Base-by-base conservation (phyloP, 1,140 invertebrate genomes). In the Listronotus oregonensis region DNA sequence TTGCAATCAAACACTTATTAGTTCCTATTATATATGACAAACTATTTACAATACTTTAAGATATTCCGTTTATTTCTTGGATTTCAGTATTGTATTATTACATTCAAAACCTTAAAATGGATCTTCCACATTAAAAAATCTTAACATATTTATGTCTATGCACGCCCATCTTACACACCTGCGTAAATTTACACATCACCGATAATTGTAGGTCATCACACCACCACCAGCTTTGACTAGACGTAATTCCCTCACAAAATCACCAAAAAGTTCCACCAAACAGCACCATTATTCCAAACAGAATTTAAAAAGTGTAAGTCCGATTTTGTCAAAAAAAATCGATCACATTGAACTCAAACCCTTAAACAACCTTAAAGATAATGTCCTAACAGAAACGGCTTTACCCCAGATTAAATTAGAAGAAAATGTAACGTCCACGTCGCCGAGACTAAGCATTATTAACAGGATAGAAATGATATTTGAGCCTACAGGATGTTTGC, bases 401-500 rank as follows among this genome's bases (percentile, higher is more conserved):
- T 64, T 79, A 44, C 74, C 77, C 12, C 71, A 71, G 58, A 74
- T 77, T 15, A 73, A 73, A 34, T 63, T 77, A 60, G 75, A 77
- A 10, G 75, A 77, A 9, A 62, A 58, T 32, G 21, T 67, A 3
- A 39, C 64, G 3, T 59, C 44, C 11, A 47, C 59, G 47, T 57
- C 51, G 1, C 69, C 59, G 34, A 67, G 57, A 49, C 31, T 68
- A 17, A 72, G 66, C 14, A 47, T 67, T 21, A 50, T 61, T 14
- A 49, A 65, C 27, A 54, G 68, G 31, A 43, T 68, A 49, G 60
- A 66, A 46, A 69, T 67, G 64, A 34, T 67, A 12, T 84, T 90
- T 65, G 87, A 90, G 73, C 87, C 89, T 15, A 88, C 86, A 63
- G 89, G 89, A 46, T 96, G 91, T 81, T 86, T 97, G 73, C 90